Conservation (phyloP, 2,797 vertebrate genomes). For the Champsocephalus gunnari region DNA sequence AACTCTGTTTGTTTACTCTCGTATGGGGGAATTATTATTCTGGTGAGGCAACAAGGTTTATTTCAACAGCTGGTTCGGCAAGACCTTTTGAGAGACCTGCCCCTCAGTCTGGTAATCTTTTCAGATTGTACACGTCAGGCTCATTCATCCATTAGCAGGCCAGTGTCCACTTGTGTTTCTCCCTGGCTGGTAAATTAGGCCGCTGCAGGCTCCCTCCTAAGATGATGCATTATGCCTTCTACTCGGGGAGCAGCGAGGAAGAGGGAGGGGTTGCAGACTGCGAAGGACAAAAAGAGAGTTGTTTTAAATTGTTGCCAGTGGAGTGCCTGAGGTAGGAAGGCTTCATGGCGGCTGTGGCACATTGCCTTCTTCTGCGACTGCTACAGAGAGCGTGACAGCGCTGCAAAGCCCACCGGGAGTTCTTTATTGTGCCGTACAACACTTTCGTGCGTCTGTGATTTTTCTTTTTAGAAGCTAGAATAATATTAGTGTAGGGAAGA, state of each 20-base stretch:
- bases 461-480: constrained; percentile 46
- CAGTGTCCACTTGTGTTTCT: constrained; percentile 69
- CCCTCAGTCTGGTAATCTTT: constrained; percentile 76
- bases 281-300: constrained; percentile 63
- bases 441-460: constrained; percentile 49
- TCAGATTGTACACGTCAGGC: constrained; percentile 79
- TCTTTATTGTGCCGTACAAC: constrained; percentile 58
- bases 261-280: constrained; percentile 46
- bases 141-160: constrained; percentile 79
- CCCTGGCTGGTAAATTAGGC: constrained; percentile 69
- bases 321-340: constrained; percentile 69
- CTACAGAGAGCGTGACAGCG: constrained; percentile 64
- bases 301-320: constrained; percentile 71
- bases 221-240: constrained; percentile 74
- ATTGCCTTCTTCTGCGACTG: constrained; percentile 62
- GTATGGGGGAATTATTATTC: constrained; percentile 70
- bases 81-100: constrained; percentile 64
- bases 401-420: constrained; percentile 61
- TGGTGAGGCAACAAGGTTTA: constrained; percentile 60
- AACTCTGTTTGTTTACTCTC: constrained; percentile 48
- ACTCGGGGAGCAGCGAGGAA: constrained; percentile 50
- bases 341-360: constrained; percentile 63
- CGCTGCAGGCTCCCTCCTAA: constrained; percentile 59
- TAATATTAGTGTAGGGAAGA: constrained; percentile 48
- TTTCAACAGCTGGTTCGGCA: constrained; percentile 75